phyloP scores from a whole-genome alignment of 2,888 invertebrate species.

The Torymus texanus region DNA sequence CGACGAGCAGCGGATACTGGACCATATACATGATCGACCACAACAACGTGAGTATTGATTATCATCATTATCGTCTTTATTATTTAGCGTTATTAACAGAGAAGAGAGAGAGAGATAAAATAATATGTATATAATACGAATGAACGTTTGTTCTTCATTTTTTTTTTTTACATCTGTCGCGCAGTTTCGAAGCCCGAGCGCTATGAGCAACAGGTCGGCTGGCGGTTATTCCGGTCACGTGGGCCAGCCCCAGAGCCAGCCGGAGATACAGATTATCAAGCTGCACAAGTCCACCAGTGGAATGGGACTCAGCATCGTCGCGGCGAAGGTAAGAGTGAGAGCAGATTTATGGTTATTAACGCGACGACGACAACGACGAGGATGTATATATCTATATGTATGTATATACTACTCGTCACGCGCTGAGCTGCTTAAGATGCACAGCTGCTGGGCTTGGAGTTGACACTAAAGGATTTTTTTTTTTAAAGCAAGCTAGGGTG shows the following conservation, averaged over 20 bases:
- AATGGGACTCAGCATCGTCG: slow-evolving; percentile 99
- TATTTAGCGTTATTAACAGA: not conserved
- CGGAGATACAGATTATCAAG: slow-evolving; percentile 89
- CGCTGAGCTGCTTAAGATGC: not conserved
- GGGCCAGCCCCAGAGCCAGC: slow-evolving; percentile 77
- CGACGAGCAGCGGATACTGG: slow-evolving; percentile 94
- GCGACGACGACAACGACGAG: too few relatives aligned
- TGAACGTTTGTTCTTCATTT: not conserved
- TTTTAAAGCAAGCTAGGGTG: slow-evolving; percentile 59
- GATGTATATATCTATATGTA: too few relatives aligned
- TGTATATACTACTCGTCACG: too few relatives aligned
- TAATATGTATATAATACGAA: too few relatives aligned
- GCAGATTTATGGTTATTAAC: too few relatives aligned
- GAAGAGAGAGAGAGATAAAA: too few relatives aligned
- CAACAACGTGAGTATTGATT: slow-evolving; percentile 74
- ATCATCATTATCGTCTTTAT: not conserved
- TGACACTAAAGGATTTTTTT: slow-evolving; percentile 2
- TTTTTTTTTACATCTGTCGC: slow-evolving; percentile 51
- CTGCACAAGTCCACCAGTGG: slow-evolving; percentile 96
- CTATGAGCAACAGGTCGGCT: slow-evolving; percentile 78
- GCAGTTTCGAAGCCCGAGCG: slow-evolving; percentile 81
- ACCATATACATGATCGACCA: slow-evolving; percentile 91
- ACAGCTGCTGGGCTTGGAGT: too few relatives aligned
- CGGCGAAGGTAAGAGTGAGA: slow-evolving; percentile 85
- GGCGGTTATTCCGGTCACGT: slow-evolving; percentile 74